These are phyloP conservation scores for Mola mola DNA, from an alignment of 2,113 vertebrate species.

Conservation along the genomic window DNA sequence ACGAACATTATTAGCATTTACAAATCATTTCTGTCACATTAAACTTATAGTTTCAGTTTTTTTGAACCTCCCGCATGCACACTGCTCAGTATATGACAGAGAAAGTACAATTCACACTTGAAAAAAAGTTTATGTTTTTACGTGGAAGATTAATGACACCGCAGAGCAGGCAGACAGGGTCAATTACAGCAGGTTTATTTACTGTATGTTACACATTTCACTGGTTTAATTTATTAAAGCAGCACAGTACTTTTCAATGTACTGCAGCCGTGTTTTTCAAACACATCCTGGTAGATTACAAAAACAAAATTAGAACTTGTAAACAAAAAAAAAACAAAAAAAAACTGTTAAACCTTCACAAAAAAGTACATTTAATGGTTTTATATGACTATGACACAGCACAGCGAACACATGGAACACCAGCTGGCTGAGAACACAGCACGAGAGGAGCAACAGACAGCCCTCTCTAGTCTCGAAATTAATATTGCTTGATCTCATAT, in stretches of 20 bases:
- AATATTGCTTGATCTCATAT: too few relatives aligned
- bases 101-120: too few relatives aligned
- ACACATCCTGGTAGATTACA: conserved; percentile 12
- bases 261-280: conserved; percentile 8
- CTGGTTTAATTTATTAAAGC: conserved; percentile 39
- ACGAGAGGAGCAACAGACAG: conserved; percentile 1
- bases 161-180: conserved; percentile 25
- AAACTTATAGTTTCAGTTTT: too few relatives aligned
- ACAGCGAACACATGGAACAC: conserved; percentile 4
- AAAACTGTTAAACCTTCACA: conserved; percentile 31
- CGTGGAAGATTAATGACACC: conserved; percentile 23
- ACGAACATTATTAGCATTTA: too few relatives aligned
- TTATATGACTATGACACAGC: conserved; percentile 6
- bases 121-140: too few relatives aligned
- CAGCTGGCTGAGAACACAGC: neutral
- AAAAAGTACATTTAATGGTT: conserved; percentile 9
- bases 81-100: too few relatives aligned
- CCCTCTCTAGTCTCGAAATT: neutral
- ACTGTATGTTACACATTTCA: conserved; percentile 17
- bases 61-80: too few relatives aligned
- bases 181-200: conserved; percentile 2
- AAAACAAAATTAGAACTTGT: conserved; percentile 12
- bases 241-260: conserved; percentile 7
- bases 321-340: conserved; percentile 14
- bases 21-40: too few relatives aligned